A percentile compares a stretch with the other conserved stretches of the same genome.
Conservation (phyloP, 2,797 vertebrate genomes). For the Uromys caudimaculatus region DNA sequence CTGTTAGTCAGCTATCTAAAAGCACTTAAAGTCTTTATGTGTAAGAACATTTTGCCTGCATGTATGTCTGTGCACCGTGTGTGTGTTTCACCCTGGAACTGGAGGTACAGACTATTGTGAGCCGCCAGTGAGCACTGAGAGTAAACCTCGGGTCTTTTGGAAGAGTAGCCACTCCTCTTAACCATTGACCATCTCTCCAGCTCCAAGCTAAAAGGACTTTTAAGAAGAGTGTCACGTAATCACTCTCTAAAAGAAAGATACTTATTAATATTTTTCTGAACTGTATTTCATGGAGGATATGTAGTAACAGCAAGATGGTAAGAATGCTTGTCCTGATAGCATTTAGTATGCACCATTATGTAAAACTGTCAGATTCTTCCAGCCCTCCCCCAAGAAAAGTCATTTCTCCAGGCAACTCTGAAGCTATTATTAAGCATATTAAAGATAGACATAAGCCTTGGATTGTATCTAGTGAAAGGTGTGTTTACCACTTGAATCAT, state of each 20-base stretch:
- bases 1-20: conserved; percentile 54
- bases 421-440: conserved; percentile 73
- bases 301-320: not conserved
- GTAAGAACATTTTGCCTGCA: not conserved
- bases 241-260: conserved; percentile 19
- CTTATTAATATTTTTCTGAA: conserved; percentile 23
- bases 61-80: not conserved
- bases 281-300: conserved; percentile 28
- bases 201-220: not conserved
- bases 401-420: conserved; percentile 72
- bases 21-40: not conserved
- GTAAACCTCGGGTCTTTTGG: not conserved
- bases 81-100: not conserved
- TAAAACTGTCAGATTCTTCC: conserved; percentile 40
- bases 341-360: conserved; percentile 36
- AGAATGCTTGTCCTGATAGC: conserved; percentile 21
- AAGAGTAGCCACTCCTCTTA: not conserved
- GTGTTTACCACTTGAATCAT: conserved; percentile 76
- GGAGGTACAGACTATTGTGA: not conserved
- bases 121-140: not conserved
- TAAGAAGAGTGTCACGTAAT: conserved; percentile 16
- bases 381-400: not conserved
- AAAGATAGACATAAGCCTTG: conserved; percentile 60
- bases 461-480: conserved; percentile 76
- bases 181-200: not conserved